Evolutionary conservation across 2,797 vertebrate species (phyloP).

Genomic region (Merluccius polli): DNA sequence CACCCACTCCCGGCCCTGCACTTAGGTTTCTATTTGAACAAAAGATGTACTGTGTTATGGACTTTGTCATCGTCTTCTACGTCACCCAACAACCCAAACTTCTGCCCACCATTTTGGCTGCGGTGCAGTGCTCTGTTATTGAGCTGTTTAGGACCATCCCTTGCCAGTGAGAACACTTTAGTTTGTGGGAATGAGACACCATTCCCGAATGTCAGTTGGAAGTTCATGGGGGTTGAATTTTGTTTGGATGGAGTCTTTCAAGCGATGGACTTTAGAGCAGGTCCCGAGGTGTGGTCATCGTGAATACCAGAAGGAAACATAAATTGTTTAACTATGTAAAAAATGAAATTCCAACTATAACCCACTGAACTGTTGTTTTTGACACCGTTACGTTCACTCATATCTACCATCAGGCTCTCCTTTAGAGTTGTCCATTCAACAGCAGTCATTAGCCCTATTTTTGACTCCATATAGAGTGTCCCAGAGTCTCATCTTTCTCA

Average conservation of each 20-base stretch:
- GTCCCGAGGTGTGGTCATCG: not conserved
- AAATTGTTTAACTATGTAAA: not conserved
- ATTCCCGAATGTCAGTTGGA: constrained; percentile 51
- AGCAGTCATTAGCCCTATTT: not conserved
- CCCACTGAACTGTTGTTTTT: not conserved
- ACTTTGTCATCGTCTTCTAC: constrained; percentile 16
- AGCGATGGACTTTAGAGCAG: constrained; percentile 10
- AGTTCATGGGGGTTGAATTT: constrained; percentile 29
- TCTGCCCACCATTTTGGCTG: constrained; percentile 32
- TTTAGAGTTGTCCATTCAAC: not conserved
- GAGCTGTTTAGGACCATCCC: constrained; percentile 62
- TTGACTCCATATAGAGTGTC: not conserved
- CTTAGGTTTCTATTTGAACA: constrained; percentile 36
- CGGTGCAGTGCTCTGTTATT: constrained; percentile 39
- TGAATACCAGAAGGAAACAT: not conserved
- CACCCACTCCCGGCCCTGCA: not conserved
- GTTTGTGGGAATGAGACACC: constrained; percentile 64
- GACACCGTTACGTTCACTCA: not conserved
- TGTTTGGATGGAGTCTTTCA: constrained; percentile 62
- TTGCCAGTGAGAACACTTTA: constrained; percentile 43
- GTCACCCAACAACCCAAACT: constrained; percentile 5
- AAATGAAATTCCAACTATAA: not conserved
- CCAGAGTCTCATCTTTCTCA: not conserved
- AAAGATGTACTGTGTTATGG: constrained; percentile 45
- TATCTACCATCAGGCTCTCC: not conserved